Percentiles rank a stretch among this genome's conserved stretches.
These are phyloP conservation scores for Drosophila trichaetosa DNA, from an alignment of 2,888 invertebrate genomes.

Conservation along the genomic window DNA sequence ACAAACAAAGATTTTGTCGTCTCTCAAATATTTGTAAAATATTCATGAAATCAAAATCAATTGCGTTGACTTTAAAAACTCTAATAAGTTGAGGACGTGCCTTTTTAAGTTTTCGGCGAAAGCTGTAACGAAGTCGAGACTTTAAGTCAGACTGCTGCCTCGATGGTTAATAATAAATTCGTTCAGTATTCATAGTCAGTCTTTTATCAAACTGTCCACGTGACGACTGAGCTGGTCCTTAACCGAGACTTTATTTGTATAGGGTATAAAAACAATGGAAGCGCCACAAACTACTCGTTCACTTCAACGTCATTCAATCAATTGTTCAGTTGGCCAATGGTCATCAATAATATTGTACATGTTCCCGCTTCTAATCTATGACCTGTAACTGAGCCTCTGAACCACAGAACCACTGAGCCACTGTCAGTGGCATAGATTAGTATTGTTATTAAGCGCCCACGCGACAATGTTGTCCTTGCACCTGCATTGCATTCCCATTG, in stretches of 20 bases:
- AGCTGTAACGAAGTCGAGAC: not conserved
- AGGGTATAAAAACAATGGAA: not conserved
- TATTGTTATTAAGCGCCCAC: slow-evolving; percentile 2
- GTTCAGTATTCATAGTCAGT: not conserved
- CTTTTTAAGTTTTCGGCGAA: not conserved
- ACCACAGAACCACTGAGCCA: not conserved
- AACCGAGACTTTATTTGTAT: not conserved
- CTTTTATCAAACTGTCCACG: not conserved
- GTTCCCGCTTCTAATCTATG: slow-evolving; percentile 22
- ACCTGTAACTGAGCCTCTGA: slow-evolving; percentile 8
- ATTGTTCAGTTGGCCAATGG: not conserved
- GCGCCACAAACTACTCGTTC: not conserved
- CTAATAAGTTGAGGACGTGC: not conserved
- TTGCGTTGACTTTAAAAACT: not conserved
- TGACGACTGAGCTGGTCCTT: not conserved
- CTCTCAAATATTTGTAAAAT: not conserved
- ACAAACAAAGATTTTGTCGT: not conserved
- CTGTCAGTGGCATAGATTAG: slow-evolving; percentile 19
- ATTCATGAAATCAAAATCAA: not conserved
- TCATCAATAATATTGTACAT: slow-evolving; percentile 5
- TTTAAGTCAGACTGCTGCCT: not conserved
- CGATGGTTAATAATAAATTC: not conserved
- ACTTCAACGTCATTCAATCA: not conserved
- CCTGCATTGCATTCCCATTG: slow-evolving; percentile 44
- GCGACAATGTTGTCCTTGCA: slow-evolving; percentile 39